Percentiles rank a stretch among this genome's conserved stretches.
Conservation (phyloP, 2,113 vertebrate genomes). For the Cyanoderma ruficeps region DNA sequence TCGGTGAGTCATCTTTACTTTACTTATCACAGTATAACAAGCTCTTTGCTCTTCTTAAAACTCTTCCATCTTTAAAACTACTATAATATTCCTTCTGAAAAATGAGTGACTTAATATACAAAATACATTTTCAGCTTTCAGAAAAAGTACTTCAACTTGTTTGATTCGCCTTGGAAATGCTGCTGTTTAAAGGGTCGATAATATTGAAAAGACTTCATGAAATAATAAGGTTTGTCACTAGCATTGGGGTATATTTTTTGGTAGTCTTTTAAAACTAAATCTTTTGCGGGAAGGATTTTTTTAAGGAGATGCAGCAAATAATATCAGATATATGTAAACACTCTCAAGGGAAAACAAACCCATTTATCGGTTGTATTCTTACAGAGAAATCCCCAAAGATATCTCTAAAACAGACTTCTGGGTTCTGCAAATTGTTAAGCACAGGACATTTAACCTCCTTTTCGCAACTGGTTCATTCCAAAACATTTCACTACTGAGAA, state of each 20-base stretch:
- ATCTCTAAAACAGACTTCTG: constrained; percentile 23
- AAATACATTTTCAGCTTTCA: background rate
- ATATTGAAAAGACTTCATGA: background rate
- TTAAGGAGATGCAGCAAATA: background rate
- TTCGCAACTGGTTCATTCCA: constrained; percentile 36
- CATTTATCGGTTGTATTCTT: constrained; percentile 34
- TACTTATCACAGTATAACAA: background rate
- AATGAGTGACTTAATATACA: background rate
- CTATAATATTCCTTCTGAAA: background rate
- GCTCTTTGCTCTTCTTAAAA: background rate
- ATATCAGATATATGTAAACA: background rate
- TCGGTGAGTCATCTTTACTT: background rate
- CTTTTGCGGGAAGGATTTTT: background rate
- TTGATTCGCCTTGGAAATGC: background rate
- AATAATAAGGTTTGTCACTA: background rate
- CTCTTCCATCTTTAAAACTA: background rate
- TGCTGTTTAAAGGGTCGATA: background rate
- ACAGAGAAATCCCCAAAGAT: constrained; percentile 5
- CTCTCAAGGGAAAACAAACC: background rate
- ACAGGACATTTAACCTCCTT: constrained; percentile 50
- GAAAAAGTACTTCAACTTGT: background rate
- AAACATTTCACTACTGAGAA: constrained; percentile 41
- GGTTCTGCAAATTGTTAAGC: constrained; percentile 22
- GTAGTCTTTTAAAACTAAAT: constrained; percentile 1
- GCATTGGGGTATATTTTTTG: background rate